Evolutionary conservation across 1,140 invertebrate genomes (phyloP).

Genomic region (Micrasema longulum): DNA sequence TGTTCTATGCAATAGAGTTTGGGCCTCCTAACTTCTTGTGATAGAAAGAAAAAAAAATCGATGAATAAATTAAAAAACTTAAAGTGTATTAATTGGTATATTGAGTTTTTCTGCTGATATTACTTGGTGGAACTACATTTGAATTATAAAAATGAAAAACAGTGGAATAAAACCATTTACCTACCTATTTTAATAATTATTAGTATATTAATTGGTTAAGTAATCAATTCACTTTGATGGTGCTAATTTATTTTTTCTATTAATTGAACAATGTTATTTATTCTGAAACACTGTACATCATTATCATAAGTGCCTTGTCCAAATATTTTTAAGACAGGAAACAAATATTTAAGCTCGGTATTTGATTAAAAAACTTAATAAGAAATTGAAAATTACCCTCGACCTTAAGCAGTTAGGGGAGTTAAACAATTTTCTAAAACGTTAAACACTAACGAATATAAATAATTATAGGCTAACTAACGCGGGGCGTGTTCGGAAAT

Average conservation of each 20-base stretch:
- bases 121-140: too few species aligned
- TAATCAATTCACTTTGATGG: neutral
- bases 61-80: too few species aligned
- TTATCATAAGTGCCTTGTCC: neutral
- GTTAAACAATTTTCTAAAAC: slow-evolving; percentile 35
- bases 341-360: neutral
- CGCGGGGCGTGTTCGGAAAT: slow-evolving; percentile 49
- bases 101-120: too few species aligned
- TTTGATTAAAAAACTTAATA: neutral
- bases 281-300: too few species aligned
- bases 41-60: too few species aligned
- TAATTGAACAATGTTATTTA: neutral
- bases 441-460: slow-evolving; percentile 16
- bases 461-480: slow-evolving; percentile 38
- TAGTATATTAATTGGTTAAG: neutral
- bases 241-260: neutral
- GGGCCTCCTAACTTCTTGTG: too few species aligned
- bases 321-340: neutral
- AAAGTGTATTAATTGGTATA: too few species aligned
- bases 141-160: too few species aligned
- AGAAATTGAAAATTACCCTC: slow-evolving; percentile 21
- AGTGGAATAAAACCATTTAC: too few species aligned
- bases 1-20: too few species aligned
- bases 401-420: slow-evolving; percentile 11
- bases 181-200: too few species aligned